Conservation (phyloP, 2,113 vertebrate species). For the Melanotaenia duboulayi region DNA sequence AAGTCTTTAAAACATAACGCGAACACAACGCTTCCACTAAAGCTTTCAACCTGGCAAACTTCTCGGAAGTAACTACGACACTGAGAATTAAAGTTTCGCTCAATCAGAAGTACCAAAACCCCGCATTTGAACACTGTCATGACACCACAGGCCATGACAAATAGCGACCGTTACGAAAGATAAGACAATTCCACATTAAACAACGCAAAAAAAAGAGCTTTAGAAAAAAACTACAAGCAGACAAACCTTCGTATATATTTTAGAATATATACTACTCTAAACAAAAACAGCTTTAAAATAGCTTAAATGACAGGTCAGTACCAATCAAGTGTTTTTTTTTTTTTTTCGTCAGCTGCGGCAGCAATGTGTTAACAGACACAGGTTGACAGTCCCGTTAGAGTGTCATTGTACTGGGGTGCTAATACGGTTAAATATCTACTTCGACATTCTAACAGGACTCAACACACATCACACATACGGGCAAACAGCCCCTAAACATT, state of each 20-base stretch:
- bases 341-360: neutral
- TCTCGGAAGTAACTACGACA: neutral
- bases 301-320: neutral
- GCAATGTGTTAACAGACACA: constrained; percentile 40
- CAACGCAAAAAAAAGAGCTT: neutral
- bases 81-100: neutral
- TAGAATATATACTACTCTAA: neutral
- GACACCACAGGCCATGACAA: constrained; percentile 17
- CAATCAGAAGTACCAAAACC: neutral
- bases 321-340: constrained; percentile 10
- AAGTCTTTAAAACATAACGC: neutral
- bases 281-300: neutral
- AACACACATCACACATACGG: neutral
- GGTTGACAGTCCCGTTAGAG: constrained; percentile 68
- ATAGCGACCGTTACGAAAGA: constrained; percentile 27
- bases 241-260: too few relatives aligned
- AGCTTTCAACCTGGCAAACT: neutral
- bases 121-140: neutral
- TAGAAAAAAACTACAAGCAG: neutral
- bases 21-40: neutral
- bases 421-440: constrained; percentile 31
- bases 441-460: constrained; percentile 11
- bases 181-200: neutral
- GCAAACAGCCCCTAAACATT: neutral
- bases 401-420: constrained; percentile 41